phyloP scores from a whole-genome alignment of 2,888 invertebrate genomes.

The Leucophenga montana region DNA sequence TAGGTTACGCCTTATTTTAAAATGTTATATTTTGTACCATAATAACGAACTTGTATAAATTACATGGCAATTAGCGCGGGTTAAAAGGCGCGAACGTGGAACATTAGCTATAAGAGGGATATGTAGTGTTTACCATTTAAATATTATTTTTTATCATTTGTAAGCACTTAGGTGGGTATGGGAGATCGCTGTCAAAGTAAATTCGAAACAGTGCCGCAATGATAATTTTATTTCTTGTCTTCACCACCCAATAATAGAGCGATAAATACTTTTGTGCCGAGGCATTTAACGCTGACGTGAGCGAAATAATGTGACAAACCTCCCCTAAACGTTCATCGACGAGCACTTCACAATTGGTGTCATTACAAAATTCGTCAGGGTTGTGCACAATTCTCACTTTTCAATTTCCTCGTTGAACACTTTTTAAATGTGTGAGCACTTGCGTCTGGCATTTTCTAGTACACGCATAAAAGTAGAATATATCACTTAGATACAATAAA shows the following conservation, averaged over 20 bases:
- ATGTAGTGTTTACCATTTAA: neutral
- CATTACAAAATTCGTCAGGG: conserved; percentile 4
- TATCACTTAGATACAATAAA: conserved; percentile 16
- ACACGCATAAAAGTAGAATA: conserved; percentile 28
- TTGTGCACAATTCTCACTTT: neutral
- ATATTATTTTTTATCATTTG: neutral
- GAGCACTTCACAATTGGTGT: conserved; percentile 34
- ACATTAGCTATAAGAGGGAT: neutral
- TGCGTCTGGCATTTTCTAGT: neutral
- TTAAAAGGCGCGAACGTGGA: too few relatives aligned
- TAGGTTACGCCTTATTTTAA: neutral
- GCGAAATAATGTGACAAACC: conserved; percentile 42
- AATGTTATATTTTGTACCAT: neutral
- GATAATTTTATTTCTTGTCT: neutral
- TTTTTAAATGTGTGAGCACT: conserved; percentile 8
- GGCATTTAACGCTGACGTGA: conserved; percentile 6
- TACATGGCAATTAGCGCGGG: neutral
- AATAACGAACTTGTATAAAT: neutral
- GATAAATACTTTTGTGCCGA: neutral
- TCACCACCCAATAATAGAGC: neutral
- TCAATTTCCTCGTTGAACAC: neutral
- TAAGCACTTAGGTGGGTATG: too few relatives aligned
- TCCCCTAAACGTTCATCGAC: conserved; percentile 38
- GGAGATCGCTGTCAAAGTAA: neutral
- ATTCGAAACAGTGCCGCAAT: neutral